Base-by-base conservation (phyloP, 2,888 invertebrate species). In the Pinctada fucata region DNA sequence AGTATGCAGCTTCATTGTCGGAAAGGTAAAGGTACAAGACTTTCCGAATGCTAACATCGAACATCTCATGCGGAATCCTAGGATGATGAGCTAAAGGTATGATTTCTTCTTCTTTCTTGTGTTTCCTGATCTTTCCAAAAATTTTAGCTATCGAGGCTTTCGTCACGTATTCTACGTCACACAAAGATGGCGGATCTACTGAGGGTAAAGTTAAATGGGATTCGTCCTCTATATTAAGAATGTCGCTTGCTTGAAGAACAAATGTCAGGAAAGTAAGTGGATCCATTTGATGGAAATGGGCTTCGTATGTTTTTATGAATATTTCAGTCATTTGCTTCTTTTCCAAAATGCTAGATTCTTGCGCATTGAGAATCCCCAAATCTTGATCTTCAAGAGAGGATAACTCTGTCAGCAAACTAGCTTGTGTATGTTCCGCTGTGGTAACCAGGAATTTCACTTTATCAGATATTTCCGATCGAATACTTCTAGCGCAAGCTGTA, bases 1-100 rank as follows among this genome's bases (percentile, higher is more conserved):
- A 64, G 16, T 73, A 73, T n/a, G 65, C 73, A 48, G 73, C 73
- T n/a, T 73, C 73, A 49, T 73, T 73, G n/a, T 73, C 64, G 3
- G 65, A 8, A 5, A 64, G 73, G 4, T 58, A 16, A 45, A 73
- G 16, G 4, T 45, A 13, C 6, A 50, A 5, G 13, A 73, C 65
- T 3, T 73, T 10, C 5, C 64, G 64, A 16, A 73, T 73, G 6
- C 47, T 16, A 5, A 73, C 48, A 16, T n/a, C 52, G 48, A 73
- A 50, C 45, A 52, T 47, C 51, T 45, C 45, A 45, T 16, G 2
- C 2, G 16, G 2, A 13, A 5, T 45, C 6, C 2, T 13, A 3
- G 16, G 3, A 47, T 64, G 13, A 16, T 72, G 8, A 31, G 45
- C 8, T 16, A 6, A 16, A 47, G 47, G n/a, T 64, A 48, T 8